phyloP scores from a whole-genome alignment of 2,113 vertebrate genomes.

The Zosterops japonicus region DNA sequence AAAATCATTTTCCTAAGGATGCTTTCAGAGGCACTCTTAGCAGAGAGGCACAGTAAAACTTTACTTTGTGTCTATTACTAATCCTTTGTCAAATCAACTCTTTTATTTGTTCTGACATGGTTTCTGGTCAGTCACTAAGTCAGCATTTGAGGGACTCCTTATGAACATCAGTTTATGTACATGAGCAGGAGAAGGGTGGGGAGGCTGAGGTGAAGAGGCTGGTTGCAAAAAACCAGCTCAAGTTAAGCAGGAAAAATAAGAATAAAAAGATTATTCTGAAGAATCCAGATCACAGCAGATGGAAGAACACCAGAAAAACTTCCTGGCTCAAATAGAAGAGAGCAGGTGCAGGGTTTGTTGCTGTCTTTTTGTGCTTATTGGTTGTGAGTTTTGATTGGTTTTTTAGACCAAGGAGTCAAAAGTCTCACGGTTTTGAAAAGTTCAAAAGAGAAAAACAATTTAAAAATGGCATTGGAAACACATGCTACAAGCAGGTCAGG shows the following conservation, averaged over 20 bases:
- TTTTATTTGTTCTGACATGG: background rate
- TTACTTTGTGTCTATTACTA: background rate
- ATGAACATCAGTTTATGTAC: background rate
- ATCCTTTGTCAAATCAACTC: background rate
- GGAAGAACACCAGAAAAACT: background rate
- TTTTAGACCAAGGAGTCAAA: background rate
- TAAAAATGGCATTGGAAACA: background rate
- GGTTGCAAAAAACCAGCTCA: background rate
- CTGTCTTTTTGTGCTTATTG: background rate
- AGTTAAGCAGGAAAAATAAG: background rate
- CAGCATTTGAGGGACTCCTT: background rate
- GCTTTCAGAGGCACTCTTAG: background rate
- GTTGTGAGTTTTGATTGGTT: no score
- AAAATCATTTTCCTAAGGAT: background rate
- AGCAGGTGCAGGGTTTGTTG: background rate
- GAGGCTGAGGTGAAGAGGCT: background rate
- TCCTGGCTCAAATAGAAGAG: background rate
- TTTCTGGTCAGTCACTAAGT: background rate
- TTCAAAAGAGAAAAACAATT: background rate
- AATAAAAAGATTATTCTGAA: background rate
- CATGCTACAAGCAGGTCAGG: background rate
- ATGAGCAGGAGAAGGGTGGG: background rate
- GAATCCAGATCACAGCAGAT: background rate
- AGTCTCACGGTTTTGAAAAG: background rate
- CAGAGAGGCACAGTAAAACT: background rate